phyloP scores from a whole-genome alignment of 2,113 vertebrate species.

The Caretta caretta region DNA sequence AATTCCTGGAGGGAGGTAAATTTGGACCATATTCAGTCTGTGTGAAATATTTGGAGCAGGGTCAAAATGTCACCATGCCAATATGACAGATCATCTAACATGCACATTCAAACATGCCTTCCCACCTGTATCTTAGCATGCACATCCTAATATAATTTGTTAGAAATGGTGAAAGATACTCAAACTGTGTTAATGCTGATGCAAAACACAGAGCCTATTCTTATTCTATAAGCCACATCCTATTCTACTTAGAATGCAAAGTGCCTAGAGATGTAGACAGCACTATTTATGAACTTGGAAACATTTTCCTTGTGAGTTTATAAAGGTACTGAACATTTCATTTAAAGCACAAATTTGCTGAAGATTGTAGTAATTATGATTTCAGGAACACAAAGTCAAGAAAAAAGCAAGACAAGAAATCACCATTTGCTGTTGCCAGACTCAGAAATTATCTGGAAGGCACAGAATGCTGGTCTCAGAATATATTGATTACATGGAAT shows the following conservation, averaged over 20 bases:
- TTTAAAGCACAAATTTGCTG: neutral
- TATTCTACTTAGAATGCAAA: neutral
- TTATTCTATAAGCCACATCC: neutral
- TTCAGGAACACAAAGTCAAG: neutral
- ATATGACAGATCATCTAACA: neutral
- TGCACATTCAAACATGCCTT: neutral
- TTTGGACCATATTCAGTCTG: no score
- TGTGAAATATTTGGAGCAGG: fast-evolving
- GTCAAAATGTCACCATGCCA: fast-evolving
- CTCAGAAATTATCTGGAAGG: neutral
- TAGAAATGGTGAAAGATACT: neutral
- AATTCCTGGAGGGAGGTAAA: neutral
- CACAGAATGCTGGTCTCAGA: neutral
- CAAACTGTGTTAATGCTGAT: neutral
- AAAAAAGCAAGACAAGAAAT: neutral
- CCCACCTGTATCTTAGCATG: neutral
- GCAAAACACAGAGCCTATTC: neutral
- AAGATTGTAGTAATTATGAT: slow-evolving; percentile 38
- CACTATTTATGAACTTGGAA: neutral
- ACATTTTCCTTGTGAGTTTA: neutral
- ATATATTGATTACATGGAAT: neutral
- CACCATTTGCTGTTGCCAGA: neutral
- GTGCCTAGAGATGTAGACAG: neutral
- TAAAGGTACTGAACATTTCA: neutral
- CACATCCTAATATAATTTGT: neutral